A percentile compares a stretch with the other conserved stretches of the same genome.
phyloP scores from a whole-genome alignment of 2,888 invertebrate species.

The Eupithecia tripunctaria region DNA sequence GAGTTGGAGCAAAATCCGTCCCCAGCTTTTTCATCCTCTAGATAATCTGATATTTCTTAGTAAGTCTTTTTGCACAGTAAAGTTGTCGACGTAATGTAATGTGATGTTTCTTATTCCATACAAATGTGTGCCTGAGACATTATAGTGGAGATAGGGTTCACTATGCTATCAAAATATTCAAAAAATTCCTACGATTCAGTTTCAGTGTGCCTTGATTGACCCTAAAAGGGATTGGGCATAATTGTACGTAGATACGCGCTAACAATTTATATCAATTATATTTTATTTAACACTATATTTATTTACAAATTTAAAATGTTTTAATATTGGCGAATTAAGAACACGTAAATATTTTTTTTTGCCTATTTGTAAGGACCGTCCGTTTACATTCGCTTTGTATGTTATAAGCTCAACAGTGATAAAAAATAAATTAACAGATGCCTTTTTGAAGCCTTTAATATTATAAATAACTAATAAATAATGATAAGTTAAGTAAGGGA shows the following conservation, averaged over 20 bases:
- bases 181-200: neutral
- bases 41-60: no score
- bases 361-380: neutral
- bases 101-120: no score
- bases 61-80: no score
- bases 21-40: neutral
- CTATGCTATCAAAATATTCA: neutral
- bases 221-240: neutral
- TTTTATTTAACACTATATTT: neutral
- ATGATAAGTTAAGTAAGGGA: neutral
- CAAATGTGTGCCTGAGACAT: neutral
- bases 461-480: neutral
- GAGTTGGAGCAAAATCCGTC: no score
- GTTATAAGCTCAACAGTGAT: slow-evolving; percentile 6
- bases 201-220: neutral
- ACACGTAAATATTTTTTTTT: neutral
- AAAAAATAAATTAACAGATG: neutral
- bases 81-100: no score
- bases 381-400: neutral
- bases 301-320: neutral
- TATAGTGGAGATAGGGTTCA: neutral
- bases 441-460: slow-evolving; percentile 1
- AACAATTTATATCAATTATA: neutral
- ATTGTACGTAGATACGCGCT: neutral
- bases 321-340: neutral